Evolutionary conservation across 2,113 vertebrate species (phyloP), one percentile per base, ranked within the genome.

Genomic region (Muntiacus muntjak): DNA sequence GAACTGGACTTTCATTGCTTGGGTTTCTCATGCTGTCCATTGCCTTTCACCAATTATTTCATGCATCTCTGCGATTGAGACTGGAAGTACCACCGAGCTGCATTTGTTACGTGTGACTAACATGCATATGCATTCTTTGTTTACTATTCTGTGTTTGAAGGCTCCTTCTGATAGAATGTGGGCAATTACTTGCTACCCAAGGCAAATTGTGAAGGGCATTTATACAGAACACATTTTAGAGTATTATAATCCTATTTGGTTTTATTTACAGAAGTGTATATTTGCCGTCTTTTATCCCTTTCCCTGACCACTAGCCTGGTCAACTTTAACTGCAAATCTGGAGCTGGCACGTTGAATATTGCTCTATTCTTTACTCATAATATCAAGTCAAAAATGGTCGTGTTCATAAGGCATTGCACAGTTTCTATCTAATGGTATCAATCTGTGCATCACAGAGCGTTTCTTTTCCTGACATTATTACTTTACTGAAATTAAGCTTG

Each of bases 401-500:
- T 98, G 97, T 97, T 98, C 97, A 92, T 89, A 98, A 94, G 89
- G 90, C 96, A 96, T 95, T 1, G 58, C 95, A 90, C 64, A 92
- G 95, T 95, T 98, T 98, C 98, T 90, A 85, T 98, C 97, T 98
- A 98, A 98, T 98, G 97, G 98, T 96, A 99, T 99, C 99, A 99
- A 98, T 98, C 98, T 99, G 98, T 98, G 98, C 97, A 98, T 99
- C 98, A 97, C 98, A 98, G 97, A 98, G 98, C 45, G 1, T 98
- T 98, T 98, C 98, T 98, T 99, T 99, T 98, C 98, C 98, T 99
- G 98, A 99, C 98, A 98, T 99, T 99, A 99, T 99, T 99, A 99
- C 99, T 99, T 99, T 98, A 98, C 98, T 98, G 98, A 98, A 99
- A 99, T 99, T 99, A 99, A 99, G 98, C 98, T 98, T 98, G 99